Percentiles rank a stretch among this genome's conserved stretches.
Evolutionary conservation across 64 coral and sea anemone species (phyloP).

Genomic region (Astreopora myriophthalma): DNA sequence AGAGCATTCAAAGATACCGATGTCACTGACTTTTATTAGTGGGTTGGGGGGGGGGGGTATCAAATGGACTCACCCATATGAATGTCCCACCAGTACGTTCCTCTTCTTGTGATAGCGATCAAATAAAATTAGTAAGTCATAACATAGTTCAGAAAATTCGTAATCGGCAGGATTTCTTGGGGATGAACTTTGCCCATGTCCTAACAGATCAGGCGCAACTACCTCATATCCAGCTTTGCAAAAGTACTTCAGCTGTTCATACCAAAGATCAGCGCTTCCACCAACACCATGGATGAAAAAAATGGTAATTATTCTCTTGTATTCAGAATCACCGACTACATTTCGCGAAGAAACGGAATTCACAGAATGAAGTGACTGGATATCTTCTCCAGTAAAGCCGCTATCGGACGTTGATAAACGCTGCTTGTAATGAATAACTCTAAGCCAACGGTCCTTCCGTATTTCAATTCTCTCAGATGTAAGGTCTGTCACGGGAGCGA

Average conservation of each 20-base stretch:
- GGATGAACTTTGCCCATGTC: slow-evolving; percentile 88
- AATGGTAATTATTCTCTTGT: slow-evolving; percentile 76
- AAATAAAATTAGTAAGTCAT: slow-evolving; percentile 84
- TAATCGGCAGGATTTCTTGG: slow-evolving; percentile 71
- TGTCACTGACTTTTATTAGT: too few species aligned
- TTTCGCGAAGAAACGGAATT: background rate
- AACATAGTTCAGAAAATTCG: slow-evolving; percentile 83
- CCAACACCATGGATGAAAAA: slow-evolving; percentile 98
- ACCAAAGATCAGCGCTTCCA: slow-evolving; percentile 90
- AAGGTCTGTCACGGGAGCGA: slow-evolving; percentile 65
- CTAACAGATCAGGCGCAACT: slow-evolving; percentile 90
- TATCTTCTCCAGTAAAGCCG: slow-evolving; percentile 17
- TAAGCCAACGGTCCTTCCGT: slow-evolving; percentile 58
- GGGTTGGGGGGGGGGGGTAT: background rate
- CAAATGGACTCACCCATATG: slow-evolving; percentile 83
- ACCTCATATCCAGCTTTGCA: slow-evolving; percentile 84
- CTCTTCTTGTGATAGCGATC: slow-evolving; percentile 91
- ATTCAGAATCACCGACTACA: background rate
- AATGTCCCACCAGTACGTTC: slow-evolving; percentile 96
- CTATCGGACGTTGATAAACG: slow-evolving; percentile 49
- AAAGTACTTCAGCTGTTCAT: slow-evolving; percentile 89
- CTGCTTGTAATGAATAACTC: slow-evolving; percentile 75
- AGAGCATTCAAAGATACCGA: too few species aligned
- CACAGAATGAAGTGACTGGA: background rate
- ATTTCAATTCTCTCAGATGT: slow-evolving; percentile 75